Conservation (phyloP, 1,140 invertebrate genomes). For the Scaptomyza hsui region DNA sequence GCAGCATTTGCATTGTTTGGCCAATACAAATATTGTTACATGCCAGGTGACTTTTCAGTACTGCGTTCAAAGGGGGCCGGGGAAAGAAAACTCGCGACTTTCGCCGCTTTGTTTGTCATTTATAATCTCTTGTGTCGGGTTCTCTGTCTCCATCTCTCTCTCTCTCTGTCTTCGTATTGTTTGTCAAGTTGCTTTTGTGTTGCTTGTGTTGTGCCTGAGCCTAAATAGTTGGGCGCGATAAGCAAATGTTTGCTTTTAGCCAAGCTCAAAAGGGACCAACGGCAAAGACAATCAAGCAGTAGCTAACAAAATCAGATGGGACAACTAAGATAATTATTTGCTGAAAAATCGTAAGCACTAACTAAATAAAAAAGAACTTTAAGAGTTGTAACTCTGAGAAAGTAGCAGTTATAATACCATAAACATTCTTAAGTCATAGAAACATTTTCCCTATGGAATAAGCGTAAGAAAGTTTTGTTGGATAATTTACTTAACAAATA, state of each 20-base stretch:
- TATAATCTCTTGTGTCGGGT: slow-evolving; percentile 44
- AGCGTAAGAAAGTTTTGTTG: too few relatives aligned
- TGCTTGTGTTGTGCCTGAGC: slow-evolving; percentile 4
- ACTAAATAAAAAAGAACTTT: slow-evolving; percentile 6
- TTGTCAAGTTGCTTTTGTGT: slow-evolving; percentile 29
- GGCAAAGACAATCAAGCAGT: slow-evolving; percentile 2
- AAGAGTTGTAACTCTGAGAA: not conserved
- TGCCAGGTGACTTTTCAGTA: slow-evolving; percentile 47
- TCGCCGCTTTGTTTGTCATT: slow-evolving; percentile 66
- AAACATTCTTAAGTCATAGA: too few relatives aligned
- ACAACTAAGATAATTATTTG: slow-evolving; percentile 12
- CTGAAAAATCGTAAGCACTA: slow-evolving; percentile 9
- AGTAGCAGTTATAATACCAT: too few relatives aligned
- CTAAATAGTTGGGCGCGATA: slow-evolving; percentile 56
- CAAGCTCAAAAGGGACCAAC: not conserved
- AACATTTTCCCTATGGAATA: too few relatives aligned
- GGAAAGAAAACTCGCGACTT: slow-evolving; percentile 38
- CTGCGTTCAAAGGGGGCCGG: too few relatives aligned
- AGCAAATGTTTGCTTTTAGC: slow-evolving; percentile 30
- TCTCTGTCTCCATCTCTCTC: slow-evolving; percentile 11
- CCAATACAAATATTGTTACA: slow-evolving; percentile 51
- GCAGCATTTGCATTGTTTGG: slow-evolving; percentile 37
- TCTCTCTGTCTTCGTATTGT: slow-evolving; percentile 22
- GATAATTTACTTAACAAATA: too few relatives aligned
- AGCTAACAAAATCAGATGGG: slow-evolving; percentile 9